Conservation (phyloP, 1,140 invertebrate genomes). For the Solenopsis fugax region DNA sequence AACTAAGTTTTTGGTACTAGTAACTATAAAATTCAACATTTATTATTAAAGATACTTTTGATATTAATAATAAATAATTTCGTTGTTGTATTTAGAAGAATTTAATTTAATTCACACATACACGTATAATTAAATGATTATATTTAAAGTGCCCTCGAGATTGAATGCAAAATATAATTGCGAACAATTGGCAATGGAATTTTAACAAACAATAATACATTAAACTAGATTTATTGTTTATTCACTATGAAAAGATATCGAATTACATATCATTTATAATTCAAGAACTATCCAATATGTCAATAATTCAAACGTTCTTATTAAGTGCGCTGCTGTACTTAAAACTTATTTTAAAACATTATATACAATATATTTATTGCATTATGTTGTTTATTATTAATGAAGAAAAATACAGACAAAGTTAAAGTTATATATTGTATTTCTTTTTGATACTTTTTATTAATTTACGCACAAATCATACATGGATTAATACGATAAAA, state of each 20-base stretch:
- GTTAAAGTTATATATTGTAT: neutral
- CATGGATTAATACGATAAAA: neutral
- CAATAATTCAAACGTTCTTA: neutral
- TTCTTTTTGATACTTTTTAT: neutral
- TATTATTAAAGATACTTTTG: neutral
- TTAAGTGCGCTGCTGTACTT: neutral
- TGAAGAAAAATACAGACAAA: neutral
- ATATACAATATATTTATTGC: neutral
- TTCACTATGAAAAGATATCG: neutral
- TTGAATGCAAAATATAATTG: conserved; percentile 10
- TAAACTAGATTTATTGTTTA: conserved; percentile 10
- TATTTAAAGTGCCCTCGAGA: neutral
- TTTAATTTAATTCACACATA: conserved; percentile 20
- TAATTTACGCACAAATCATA: neutral
- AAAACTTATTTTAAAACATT: conserved; percentile 5
- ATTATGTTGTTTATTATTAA: neutral
- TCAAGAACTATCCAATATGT: neutral
- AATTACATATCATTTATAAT: conserved; percentile 19
- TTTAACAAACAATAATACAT: neutral
- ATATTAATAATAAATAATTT: neutral
- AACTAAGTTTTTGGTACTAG: no score
- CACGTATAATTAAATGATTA: neutral
- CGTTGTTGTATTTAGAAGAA: neutral
- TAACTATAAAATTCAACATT: no score
- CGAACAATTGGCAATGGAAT: neutral